Percentiles rank a stretch among this genome's conserved stretches.
phyloP scores from a whole-genome alignment of 1,140 invertebrate species.

The Mactra quadrangularis region DNA sequence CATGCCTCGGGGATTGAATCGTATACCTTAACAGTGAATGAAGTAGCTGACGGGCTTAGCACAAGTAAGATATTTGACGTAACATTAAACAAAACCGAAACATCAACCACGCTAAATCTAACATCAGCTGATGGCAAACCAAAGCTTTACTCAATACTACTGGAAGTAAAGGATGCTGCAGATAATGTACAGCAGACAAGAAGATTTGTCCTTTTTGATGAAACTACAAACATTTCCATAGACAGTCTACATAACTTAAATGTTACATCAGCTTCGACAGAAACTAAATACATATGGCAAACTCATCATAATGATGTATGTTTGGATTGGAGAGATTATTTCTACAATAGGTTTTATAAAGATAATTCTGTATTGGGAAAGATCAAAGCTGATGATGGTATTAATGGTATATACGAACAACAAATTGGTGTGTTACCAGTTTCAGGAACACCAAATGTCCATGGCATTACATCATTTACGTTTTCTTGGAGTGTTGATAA shows the following conservation, averaged over 20 bases:
- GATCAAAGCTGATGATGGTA: constrained; percentile 28
- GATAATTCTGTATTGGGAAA: constrained; percentile 36
- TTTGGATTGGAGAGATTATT: constrained; percentile 20
- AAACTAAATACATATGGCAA: constrained; percentile 41
- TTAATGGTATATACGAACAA: constrained; percentile 66
- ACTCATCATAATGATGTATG: constrained; percentile 25
- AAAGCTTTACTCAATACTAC: constrained; percentile 7
- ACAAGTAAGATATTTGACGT: neutral
- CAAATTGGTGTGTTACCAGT: constrained; percentile 59
- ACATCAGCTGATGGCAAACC: neutral
- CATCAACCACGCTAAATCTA: neutral
- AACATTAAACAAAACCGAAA: neutral
- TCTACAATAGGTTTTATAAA: constrained; percentile 6
- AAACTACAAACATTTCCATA: neutral
- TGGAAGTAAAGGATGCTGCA: constrained; percentile 43
- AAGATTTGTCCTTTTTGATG: constrained; percentile 29
- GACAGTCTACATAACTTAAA: neutral
- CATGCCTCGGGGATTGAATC: constrained; percentile 28
- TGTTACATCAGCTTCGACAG: constrained; percentile 13
- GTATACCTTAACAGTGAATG: constrained; percentile 4
- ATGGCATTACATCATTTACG: constrained; percentile 60
- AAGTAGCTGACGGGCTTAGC: neutral
- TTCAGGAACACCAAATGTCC: constrained; percentile 65
- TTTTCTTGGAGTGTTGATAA: constrained; percentile 3
- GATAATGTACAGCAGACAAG: constrained; percentile 9